Conservation (phyloP, 2,113 vertebrate species). For the Pluvianellus socialis region DNA sequence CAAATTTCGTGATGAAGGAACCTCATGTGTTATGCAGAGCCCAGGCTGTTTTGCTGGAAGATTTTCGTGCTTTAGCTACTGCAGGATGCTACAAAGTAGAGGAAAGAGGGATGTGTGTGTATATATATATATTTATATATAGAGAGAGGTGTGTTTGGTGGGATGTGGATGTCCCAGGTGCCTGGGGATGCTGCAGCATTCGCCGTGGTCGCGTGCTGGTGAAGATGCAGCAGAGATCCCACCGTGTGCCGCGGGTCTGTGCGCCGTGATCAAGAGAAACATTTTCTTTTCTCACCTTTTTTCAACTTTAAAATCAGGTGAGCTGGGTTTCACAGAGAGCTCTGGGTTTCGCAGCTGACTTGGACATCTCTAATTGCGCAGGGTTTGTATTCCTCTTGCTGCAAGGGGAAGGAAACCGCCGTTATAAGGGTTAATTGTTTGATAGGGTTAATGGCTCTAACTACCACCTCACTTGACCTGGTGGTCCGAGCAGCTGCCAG, state of each 20-base stretch:
- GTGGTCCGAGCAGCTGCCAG: neutral
- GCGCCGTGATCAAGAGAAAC: neutral
- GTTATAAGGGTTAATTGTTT: neutral
- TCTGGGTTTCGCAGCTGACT: neutral
- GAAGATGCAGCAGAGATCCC: neutral
- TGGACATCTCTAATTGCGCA: neutral
- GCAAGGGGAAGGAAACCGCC: neutral
- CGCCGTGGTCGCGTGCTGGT: accelerated
- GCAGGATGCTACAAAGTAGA: neutral
- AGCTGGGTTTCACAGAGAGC: neutral
- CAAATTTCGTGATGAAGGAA: neutral
- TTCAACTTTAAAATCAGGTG: neutral
- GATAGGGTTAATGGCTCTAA: neutral
- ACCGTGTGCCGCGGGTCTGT: neutral
- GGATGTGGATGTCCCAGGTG: neutral
- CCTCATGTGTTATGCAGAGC: neutral
- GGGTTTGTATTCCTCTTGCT: neutral
- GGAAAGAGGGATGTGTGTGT: neutral
- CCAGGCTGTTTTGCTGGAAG: neutral
- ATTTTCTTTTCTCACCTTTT: neutral
- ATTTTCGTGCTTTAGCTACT: neutral
- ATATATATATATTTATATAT: accelerated
- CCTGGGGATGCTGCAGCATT: neutral
- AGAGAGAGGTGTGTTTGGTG: neutral
- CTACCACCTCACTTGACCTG: neutral